Evolutionary conservation across 1,140 invertebrate species (phyloP).

Genomic region (Matsumurasca onukii): DNA sequence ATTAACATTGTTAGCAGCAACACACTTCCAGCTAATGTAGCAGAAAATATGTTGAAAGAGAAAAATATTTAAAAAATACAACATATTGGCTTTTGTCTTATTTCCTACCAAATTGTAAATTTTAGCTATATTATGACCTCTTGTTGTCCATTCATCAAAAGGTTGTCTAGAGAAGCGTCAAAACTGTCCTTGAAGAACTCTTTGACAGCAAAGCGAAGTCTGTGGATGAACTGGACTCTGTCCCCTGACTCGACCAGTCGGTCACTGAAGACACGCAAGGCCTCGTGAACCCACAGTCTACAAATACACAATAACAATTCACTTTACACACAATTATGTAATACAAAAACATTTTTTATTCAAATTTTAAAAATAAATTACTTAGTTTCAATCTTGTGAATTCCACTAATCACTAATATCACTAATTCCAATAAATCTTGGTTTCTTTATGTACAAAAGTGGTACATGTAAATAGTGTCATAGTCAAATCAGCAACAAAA

Average conservation of each 20-base stretch:
- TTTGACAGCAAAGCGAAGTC: conserved; percentile 66
- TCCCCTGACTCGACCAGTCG: conserved; percentile 76
- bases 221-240: conserved; percentile 71
- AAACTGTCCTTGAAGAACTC: conserved; percentile 64
- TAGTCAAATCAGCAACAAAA: too few relatives aligned
- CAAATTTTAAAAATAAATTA: too few relatives aligned
- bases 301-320: background rate
- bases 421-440: too few relatives aligned
- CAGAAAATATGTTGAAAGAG: background rate
- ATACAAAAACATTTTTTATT: too few relatives aligned
- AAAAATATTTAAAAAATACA: background rate
- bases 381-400: too few relatives aligned
- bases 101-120: background rate
- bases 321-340: too few relatives aligned
- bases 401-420: too few relatives aligned
- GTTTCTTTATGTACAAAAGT: too few relatives aligned
- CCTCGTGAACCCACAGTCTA: conserved; percentile 89
- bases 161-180: conserved; percentile 59
- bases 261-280: conserved; percentile 87
- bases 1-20: too few relatives aligned
- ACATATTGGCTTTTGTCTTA: background rate
- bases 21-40: too few relatives aligned
- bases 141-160: conserved; percentile 42
- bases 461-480: too few relatives aligned
- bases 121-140: conserved; percentile 21